Conservation (phyloP, 2,113 vertebrate species). For the Callospermophilus lateralis region DNA sequence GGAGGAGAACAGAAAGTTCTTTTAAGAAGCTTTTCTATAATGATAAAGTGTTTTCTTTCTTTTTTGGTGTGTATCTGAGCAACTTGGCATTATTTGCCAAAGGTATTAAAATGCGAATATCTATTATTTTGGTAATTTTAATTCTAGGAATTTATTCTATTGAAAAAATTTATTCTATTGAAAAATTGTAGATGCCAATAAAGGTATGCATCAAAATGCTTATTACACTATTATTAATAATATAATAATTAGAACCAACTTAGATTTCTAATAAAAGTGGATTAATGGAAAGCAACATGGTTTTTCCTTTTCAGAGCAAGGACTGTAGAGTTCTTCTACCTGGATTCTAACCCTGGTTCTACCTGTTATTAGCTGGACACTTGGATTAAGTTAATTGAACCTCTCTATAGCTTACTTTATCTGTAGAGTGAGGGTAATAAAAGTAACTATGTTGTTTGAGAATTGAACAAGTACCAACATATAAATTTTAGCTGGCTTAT, state of each 20-base stretch:
- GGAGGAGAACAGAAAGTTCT: not conserved
- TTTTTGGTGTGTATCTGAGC: not conserved
- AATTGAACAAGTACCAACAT: not conserved
- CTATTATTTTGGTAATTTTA: not conserved
- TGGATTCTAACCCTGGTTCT: not conserved
- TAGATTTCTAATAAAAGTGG: not conserved
- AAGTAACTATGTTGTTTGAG: not conserved
- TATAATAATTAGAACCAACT: conserved; percentile 7
- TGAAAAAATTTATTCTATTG: not conserved
- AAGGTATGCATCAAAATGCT: not conserved
- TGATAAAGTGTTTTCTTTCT: not conserved
- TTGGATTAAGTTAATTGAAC: not conserved
- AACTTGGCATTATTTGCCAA: not conserved
- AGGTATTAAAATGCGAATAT: not conserved
- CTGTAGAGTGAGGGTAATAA: not conserved
- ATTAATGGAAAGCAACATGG: not conserved
- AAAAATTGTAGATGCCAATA: not conserved
- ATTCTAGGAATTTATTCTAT: not conserved
- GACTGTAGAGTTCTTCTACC: no score
- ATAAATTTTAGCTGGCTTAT: not conserved
- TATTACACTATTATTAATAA: not conserved
- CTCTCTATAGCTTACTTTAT: not conserved
- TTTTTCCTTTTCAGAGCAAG: not conserved
- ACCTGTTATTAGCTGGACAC: not conserved
- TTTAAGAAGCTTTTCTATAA: conserved; percentile 27